These are phyloP conservation scores for Sarcophaga variegata DNA, from an alignment of 2,888 invertebrate genomes.

Conservation along the genomic window DNA sequence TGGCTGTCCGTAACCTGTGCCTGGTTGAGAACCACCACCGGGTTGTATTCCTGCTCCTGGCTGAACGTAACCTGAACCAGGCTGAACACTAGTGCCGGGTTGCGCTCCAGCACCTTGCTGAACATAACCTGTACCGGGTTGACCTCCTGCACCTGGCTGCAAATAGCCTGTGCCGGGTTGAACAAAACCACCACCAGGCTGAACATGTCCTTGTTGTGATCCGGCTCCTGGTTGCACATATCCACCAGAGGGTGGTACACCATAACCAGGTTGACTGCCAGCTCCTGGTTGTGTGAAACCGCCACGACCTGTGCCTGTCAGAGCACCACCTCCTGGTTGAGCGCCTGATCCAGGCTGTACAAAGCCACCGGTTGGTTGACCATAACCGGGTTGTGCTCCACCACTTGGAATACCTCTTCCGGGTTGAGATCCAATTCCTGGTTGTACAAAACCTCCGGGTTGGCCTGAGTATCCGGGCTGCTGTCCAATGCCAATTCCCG, in stretches of 20 bases:
- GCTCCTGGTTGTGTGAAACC: slow-evolving; percentile 5
- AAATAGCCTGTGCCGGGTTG: not conserved
- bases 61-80: slow-evolving; percentile 36
- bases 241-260: slow-evolving; percentile 1
- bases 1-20: slow-evolving; percentile 44
- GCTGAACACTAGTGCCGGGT: slow-evolving; percentile 13
- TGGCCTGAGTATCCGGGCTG: not conserved
- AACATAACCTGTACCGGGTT: slow-evolving; percentile 27
- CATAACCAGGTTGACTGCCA: slow-evolving; percentile 37
- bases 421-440: slow-evolving; percentile 20
- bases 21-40: slow-evolving; percentile 56
- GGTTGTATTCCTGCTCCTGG: slow-evolving; percentile 20
- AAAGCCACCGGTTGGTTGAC: slow-evolving; percentile 31
- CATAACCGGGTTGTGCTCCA: slow-evolving; percentile 20
- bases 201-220: not conserved
- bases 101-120: not conserved
- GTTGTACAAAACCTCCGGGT: slow-evolving; percentile 16
- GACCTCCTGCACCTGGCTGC: slow-evolving; percentile 9
- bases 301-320: slow-evolving; percentile 36
- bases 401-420: slow-evolving; percentile 1
- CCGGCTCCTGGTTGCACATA: slow-evolving; percentile 13
- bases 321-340: slow-evolving; percentile 36
- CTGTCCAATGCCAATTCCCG: slow-evolving; percentile 26
- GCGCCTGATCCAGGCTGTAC: slow-evolving; percentile 29
- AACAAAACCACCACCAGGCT: slow-evolving; percentile 28